phyloP scores from a whole-genome alignment of 2,113 vertebrate genomes.

The Urocitellus parryii region DNA sequence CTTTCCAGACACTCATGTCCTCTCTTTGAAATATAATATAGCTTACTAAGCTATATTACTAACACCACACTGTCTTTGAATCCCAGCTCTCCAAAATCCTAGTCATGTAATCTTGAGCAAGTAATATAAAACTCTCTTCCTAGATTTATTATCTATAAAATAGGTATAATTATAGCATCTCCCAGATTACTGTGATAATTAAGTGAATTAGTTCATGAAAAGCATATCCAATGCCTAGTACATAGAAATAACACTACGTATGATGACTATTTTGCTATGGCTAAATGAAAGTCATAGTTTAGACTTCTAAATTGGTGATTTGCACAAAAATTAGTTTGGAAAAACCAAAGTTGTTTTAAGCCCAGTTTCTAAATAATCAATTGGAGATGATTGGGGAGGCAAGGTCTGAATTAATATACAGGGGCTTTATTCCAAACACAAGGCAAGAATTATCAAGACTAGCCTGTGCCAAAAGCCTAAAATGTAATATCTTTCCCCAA shows the following conservation, averaged over 20 bases:
- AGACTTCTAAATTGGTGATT: neutral
- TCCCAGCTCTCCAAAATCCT: neutral
- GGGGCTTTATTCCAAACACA: conserved; percentile 7
- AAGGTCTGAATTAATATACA: neutral
- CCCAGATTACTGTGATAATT: conserved; percentile 17
- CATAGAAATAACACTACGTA: neutral
- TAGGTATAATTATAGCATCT: neutral
- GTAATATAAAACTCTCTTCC: neutral
- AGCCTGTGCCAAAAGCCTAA: neutral
- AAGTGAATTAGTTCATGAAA: neutral
- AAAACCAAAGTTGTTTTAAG: neutral
- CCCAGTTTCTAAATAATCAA: neutral
- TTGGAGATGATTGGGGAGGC: neutral
- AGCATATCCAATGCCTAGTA: neutral
- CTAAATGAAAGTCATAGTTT: neutral
- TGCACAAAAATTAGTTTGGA: neutral
- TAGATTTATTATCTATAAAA: conserved; percentile 1
- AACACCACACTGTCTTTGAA: conserved; percentile 9
- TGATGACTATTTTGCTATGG: neutral
- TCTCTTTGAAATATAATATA: neutral
- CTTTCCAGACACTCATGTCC: neutral
- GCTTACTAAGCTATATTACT: neutral
- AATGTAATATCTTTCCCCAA: neutral
- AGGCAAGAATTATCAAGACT: neutral
- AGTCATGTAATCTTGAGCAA: conserved; percentile 18